phyloP scores from a whole-genome alignment of 1,140 invertebrate genomes.

The Drosophila varians region DNA sequence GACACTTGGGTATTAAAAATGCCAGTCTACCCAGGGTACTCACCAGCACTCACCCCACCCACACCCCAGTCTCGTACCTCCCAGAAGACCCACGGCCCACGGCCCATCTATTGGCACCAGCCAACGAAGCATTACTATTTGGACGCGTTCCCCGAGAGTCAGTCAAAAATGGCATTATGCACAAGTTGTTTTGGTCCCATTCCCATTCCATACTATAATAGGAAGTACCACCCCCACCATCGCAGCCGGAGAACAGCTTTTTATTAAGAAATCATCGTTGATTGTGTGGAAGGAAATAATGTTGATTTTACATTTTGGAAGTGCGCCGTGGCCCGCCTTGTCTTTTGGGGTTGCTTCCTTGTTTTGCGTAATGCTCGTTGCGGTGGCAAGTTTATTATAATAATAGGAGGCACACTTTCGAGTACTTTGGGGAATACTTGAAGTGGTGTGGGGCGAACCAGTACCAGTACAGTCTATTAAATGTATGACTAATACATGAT shows the following conservation, averaged over 20 bases:
- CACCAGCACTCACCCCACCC: slow-evolving; percentile 1
- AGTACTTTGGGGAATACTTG: slow-evolving; percentile 53
- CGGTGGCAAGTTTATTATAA: slow-evolving; percentile 76
- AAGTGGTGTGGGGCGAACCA: not conserved
- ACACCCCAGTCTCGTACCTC: not conserved
- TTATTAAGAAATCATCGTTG: slow-evolving; percentile 82
- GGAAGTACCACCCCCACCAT: slow-evolving; percentile 9
- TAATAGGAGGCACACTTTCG: slow-evolving; percentile 68
- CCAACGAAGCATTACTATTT: slow-evolving; percentile 76
- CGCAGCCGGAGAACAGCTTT: slow-evolving; percentile 46
- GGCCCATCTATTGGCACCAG: slow-evolving; percentile 44
- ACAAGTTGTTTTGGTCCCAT: slow-evolving; percentile 60
- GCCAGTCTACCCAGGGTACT: slow-evolving; percentile 48
- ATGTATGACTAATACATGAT: slow-evolving; percentile 54
- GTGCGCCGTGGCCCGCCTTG: slow-evolving; percentile 23
- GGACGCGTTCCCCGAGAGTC: slow-evolving; percentile 43
- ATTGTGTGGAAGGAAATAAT: slow-evolving; percentile 81
- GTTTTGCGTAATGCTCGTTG: slow-evolving; percentile 32
- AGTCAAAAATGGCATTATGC: slow-evolving; percentile 80
- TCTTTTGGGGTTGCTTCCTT: slow-evolving; percentile 19
- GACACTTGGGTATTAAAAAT: slow-evolving; percentile 81
- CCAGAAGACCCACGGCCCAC: too few relatives aligned
- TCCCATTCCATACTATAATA: slow-evolving; percentile 5
- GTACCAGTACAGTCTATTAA: slow-evolving; percentile 55
- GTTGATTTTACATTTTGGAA: slow-evolving; percentile 76